Evolutionary conservation across 2,888 invertebrate genomes (phyloP), one percentile per base, ranked within the genome.

Genomic region (Autographa pulchrina): DNA sequence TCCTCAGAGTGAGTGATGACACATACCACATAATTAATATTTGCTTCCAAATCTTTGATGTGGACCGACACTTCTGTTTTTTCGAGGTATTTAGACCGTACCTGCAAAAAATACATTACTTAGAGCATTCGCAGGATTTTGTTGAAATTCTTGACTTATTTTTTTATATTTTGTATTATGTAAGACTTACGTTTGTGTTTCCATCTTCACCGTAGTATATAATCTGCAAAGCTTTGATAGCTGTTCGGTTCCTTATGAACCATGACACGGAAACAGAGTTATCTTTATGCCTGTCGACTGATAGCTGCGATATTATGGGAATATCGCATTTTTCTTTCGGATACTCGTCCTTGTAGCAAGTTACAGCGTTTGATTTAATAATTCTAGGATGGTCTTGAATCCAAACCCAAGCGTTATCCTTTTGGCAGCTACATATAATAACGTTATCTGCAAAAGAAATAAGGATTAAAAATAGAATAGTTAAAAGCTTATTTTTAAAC

Each of bases 351-450:
- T 95, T 93, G 18, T 91, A 77, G 70, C 96, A 96, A 61, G 91
- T 87, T 3, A 93, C 91, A 65, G 91, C 87, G 71, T 89, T 92
- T 4, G 91, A 85, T 78, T 93, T 93, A 67, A 96, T 91, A 77
- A 93, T 92, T 88, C 93, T 94, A 16, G 98, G 97, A 94, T 99
- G 98, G 92, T 98, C 98, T 88, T 98, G 97, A 84, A 99, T 96
- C 99, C 99, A 99, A 90, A 98, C 98, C 98, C 99, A 98, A 52
- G 98, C 97, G 91, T 98, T 98, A 91, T 98, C 98, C 85, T 98
- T 97, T 90, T 98, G 98, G 92, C 99, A 99, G 89, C 97, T 98
- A 94, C 99, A 99, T 87, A 97, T 97, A 88, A 99, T 96, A 35
- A 98, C 97, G 94, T 99, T 99, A 90, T 98, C 98, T 98, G 96